Evolutionary conservation across 2,797 vertebrate genomes (phyloP).

Genomic region (Avahi laniger): DNA sequence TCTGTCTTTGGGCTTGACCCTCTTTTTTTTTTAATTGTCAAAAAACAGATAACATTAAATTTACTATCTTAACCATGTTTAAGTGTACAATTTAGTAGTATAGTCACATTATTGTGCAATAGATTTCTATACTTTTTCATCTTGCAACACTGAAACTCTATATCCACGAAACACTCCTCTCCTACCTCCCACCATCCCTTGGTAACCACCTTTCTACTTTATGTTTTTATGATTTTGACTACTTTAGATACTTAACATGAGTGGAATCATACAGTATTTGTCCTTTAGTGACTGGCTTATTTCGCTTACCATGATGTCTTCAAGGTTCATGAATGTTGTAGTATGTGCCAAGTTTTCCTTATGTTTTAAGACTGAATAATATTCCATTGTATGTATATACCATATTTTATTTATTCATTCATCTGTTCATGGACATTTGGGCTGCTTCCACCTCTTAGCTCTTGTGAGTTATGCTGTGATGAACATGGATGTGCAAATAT

Average conservation of each 20-base stretch:
- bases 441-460: neutral
- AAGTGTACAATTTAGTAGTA: neutral
- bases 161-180: neutral
- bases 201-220: neutral
- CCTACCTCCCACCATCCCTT: neutral
- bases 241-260: neutral
- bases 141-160: neutral
- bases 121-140: neutral
- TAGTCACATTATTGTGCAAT: neutral
- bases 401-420: neutral
- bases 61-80: neutral
- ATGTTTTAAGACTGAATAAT: neutral
- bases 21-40: neutral
- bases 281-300: neutral
- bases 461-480: neutral
- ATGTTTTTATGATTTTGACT: neutral
- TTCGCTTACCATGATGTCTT: neutral
- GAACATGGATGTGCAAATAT: neutral
- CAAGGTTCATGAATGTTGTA: neutral
- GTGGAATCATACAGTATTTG: neutral
- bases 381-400: neutral
- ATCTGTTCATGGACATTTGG: neutral
- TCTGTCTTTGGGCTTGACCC: neutral
- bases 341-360: neutral
- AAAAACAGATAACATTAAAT: neutral